Evolutionary conservation across 1,140 invertebrate genomes (phyloP), one percentile per base, ranked within the genome.

Genomic region (Hycleus cichorii): DNA sequence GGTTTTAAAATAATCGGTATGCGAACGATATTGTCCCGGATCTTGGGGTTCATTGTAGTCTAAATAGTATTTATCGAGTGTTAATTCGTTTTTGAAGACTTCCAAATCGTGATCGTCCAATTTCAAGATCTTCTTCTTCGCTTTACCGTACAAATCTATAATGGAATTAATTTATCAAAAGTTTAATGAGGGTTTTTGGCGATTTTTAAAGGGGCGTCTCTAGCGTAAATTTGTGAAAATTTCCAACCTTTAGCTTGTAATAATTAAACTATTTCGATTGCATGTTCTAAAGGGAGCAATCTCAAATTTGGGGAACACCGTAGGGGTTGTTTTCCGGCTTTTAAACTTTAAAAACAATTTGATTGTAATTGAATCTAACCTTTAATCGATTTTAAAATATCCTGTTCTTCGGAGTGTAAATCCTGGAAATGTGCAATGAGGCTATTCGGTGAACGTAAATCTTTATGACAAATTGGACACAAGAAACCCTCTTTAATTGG

Each of bases 401-500:
- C 91, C 69, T 91, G 88, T 71, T 95, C 91, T 71, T 94, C 91
- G 62, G 89, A 83, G 71, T 96, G 93, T 57, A 84, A 78, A 59
- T 87, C 86, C 73, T 95, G 90, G 76, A 95, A 96, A 75, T 96
- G 93, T 60, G 81, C 81, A 39, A 90, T 88, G 57, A 97, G 78
- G 69, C 90, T 84, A 50, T 82, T 80, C 5, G 90, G 84, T 12
- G 90, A 88, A 67, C 89, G 89, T 11, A 94, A 81, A 75, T 96
- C 92, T 45, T 85, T 85, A 76, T 91, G 88, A 72, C 94, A 97
- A 69, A 94, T 90, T 0, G 94, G 93, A 75, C 94, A 97, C 3
- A 97, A 77, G 72, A 96, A 95, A 5, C 94, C 94, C 74, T 97
- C 93, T 58, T 61, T 62, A 42, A 69, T 66, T 11, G 46, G 8